A percentile compares a stretch with the other conserved stretches of the same genome.
Conservation (phyloP, 2,113 vertebrate species). For the Laticauda colubrina region DNA sequence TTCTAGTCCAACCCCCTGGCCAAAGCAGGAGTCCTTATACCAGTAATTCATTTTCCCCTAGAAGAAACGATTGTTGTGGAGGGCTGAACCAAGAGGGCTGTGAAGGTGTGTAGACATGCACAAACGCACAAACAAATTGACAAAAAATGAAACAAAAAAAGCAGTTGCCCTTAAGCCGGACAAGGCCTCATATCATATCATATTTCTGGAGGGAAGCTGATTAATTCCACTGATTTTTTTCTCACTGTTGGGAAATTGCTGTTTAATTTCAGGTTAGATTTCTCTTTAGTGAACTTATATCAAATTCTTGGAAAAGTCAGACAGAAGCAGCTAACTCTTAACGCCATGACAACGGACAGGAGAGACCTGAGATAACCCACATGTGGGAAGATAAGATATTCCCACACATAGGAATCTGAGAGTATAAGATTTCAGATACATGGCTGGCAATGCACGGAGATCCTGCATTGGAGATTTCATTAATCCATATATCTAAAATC, state of each 20-base stretch:
- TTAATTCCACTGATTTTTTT: not conserved
- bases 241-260: not conserved
- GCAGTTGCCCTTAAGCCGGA: not conserved
- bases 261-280: not conserved
- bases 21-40: not conserved
- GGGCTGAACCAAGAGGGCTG: not conserved
- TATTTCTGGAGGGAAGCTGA: not conserved
- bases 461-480: not conserved
- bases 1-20: no score
- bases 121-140: not conserved
- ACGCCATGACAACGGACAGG: not conserved
- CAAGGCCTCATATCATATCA: not conserved
- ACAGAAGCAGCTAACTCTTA: slow-evolving; percentile 77
- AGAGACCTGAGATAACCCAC: not conserved
- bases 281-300: not conserved
- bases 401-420: not conserved
- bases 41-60: not conserved
- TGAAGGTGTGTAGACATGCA: not conserved
- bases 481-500: slow-evolving; percentile 27
- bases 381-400: not conserved
- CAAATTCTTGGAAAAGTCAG: slow-evolving; percentile 36
- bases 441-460: not conserved
- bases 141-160: not conserved
- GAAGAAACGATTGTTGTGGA: not conserved
- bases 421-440: slow-evolving; percentile 20